phyloP scores from a whole-genome alignment of 2,113 vertebrate genomes.

The Bubo bubo region DNA sequence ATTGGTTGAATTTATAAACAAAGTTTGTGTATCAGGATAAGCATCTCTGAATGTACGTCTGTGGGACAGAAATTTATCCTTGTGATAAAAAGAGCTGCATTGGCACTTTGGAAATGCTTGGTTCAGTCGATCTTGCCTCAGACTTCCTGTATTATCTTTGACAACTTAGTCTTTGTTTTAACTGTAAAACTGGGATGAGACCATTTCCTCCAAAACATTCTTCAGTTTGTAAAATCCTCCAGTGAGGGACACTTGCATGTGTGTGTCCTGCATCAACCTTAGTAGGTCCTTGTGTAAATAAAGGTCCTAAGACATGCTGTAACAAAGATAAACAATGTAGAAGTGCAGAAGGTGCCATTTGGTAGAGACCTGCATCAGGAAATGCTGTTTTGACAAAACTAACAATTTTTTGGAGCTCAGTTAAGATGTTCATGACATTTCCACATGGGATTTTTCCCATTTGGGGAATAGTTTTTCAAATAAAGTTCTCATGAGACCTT shows the following conservation, averaged over 20 bases:
- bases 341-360: neutral
- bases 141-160: conserved; percentile 12
- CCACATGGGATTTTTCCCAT: neutral
- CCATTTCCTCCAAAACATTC: neutral
- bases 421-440: neutral
- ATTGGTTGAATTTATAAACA: neutral
- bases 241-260: neutral
- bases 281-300: neutral
- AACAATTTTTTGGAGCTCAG: neutral
- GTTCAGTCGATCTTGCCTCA: neutral
- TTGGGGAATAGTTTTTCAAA: neutral
- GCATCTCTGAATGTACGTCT: neutral
- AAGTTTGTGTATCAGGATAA: neutral
- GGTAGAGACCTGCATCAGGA: neutral
- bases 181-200: neutral
- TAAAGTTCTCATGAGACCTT: neutral
- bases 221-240: neutral
- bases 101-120: neutral
- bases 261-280: neutral
- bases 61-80: neutral
- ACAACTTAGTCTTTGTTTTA: neutral
- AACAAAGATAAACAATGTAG: neutral
- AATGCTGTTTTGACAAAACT: neutral
- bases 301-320: neutral
- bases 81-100: neutral